Evolutionary conservation across 2,797 vertebrate species (phyloP), one percentile per base, ranked within the genome.

Genomic region (Falco rusticolus): DNA sequence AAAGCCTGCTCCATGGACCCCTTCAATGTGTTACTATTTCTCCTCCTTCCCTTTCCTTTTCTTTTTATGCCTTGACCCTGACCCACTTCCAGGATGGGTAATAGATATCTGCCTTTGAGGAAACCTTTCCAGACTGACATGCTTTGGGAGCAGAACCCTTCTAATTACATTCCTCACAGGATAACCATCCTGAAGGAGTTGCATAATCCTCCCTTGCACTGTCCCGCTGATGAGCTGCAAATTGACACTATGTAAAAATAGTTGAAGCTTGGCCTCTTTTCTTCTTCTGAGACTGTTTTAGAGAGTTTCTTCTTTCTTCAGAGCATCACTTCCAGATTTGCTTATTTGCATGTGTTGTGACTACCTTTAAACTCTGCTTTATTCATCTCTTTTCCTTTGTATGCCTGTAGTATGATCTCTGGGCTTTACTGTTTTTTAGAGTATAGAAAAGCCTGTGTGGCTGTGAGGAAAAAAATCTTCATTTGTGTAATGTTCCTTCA

Each of bases 181-280:
- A 91, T 70, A 91, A 91, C 85, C 51, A 24, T 59, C 91, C 93
- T 91, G 87, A 78, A 93, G 84, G 94, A 90, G 91, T 95, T 96
- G 94, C 83, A 82, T 97, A 97, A 97, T 96, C 91, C 92, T 97
- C 95, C 92, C 89, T 95, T 94, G 82, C 50, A 70, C 76, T 82
- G 93, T 93, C 91, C 96, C 79, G 83, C 78, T 95, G 94, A 92
- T 92, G 94, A 96, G 87, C 95, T 95, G 94, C 74, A 96, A 95
- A 96, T 74, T 95, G 95, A 90, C 93, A 94, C 92, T 82, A 57
- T 82, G 37, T 96, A 96, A 97, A 97, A 97, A 96, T 97, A 97
- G 92, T 90, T 17, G 15, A 94, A 91, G 59, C 80, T 90, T 94
- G 85, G 63, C 94, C 91, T 96, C 93, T 34, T 97, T 95, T 96